Evolutionary conservation across 2,797 vertebrate species (phyloP).

Genomic region (Alosa sapidissima): DNA sequence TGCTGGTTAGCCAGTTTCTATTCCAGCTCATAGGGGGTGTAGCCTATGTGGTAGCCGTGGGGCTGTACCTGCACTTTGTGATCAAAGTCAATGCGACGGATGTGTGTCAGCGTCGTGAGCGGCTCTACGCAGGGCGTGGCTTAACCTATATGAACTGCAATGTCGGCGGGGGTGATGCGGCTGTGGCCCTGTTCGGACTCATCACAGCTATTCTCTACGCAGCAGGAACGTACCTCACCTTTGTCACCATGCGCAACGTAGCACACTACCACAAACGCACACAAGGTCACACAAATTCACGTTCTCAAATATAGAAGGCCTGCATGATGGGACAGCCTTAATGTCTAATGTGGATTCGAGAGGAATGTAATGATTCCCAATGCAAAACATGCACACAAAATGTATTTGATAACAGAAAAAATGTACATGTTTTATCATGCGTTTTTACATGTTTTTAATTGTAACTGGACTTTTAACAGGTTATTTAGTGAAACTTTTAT

Average conservation of each 20-base stretch:
- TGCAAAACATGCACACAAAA: not conserved
- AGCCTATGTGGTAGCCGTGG: slow-evolving; percentile 77
- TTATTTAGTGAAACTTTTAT: not conserved
- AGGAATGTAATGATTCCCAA: not conserved
- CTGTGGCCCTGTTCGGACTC: slow-evolving; percentile 86
- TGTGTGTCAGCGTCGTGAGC: slow-evolving; percentile 77
- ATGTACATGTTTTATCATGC: too few species aligned
- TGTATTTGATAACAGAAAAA: not conserved
- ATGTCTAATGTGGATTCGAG: not conserved
- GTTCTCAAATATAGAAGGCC: not conserved
- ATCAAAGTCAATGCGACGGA: slow-evolving; percentile 84
- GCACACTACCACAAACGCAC: slow-evolving; percentile 48
- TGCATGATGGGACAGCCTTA: slow-evolving; percentile 8
- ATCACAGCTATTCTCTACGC: slow-evolving; percentile 82
- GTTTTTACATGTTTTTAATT: not conserved
- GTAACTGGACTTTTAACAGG: not conserved
- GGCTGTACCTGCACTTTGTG: slow-evolving; percentile 86
- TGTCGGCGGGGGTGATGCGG: slow-evolving; percentile 84
- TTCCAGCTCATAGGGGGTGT: slow-evolving; percentile 77
- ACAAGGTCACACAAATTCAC: not conserved
- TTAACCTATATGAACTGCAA: slow-evolving; percentile 93
- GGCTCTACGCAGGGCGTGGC: slow-evolving; percentile 82
- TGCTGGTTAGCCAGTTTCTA: slow-evolving; percentile 74
- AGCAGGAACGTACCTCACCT: slow-evolving; percentile 70
- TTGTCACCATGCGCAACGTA: slow-evolving; percentile 69